Conservation (phyloP, 92 coral and sea anemone species). For the Porites divaricata region DNA sequence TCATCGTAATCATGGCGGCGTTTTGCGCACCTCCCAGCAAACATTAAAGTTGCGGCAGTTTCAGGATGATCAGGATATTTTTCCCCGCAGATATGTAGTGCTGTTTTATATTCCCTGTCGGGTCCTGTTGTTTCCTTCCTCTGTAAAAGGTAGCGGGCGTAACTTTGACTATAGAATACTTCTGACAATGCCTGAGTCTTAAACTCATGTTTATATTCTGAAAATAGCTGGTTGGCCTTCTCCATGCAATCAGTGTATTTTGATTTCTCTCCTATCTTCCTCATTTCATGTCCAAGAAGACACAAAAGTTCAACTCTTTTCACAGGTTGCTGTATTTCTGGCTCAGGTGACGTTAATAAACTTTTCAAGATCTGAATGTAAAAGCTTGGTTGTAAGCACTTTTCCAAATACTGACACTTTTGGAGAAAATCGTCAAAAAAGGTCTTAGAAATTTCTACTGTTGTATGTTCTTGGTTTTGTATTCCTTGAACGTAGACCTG, state of each 20-base stretch:
- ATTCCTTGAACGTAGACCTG: neutral
- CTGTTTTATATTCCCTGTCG: neutral
- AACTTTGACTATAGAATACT: neutral
- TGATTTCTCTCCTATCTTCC: conserved; percentile 15
- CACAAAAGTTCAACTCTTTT: conserved; percentile 40
- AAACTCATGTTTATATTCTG: neutral
- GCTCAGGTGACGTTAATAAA: neutral
- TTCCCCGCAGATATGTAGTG: neutral
- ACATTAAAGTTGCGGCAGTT: neutral
- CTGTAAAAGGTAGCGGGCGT: neutral
- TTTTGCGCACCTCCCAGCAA: neutral
- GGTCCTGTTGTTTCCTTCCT: neutral
- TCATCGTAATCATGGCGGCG: neutral
- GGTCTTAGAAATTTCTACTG: neutral
- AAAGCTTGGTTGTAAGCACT: conserved; percentile 33
- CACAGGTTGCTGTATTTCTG: neutral
- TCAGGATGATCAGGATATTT: neutral
- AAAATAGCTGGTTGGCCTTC: neutral
- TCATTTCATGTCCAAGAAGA: conserved; percentile 35
- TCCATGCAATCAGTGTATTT: conserved; percentile 11
- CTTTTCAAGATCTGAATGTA: neutral
- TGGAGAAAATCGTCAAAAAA: neutral
- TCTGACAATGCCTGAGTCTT: neutral
- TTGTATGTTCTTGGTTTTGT: neutral
- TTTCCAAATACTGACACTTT: conserved; percentile 16